Evolutionary conservation across 2,797 vertebrate genomes (phyloP), one percentile per base, ranked within the genome.

Genomic region (Threskiornis aethiopicus): DNA sequence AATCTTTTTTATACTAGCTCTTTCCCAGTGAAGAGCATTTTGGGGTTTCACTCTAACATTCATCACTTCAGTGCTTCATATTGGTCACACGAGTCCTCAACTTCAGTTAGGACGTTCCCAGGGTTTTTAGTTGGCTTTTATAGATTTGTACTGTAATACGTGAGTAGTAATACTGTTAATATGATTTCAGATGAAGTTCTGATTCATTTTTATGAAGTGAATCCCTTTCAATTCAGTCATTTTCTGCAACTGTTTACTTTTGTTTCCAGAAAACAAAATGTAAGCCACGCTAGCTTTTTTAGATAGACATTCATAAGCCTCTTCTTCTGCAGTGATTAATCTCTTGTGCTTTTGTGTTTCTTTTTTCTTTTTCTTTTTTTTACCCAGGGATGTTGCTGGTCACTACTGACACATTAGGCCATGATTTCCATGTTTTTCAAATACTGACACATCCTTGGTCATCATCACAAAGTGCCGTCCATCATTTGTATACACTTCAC

Each of bases 341-440:
- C 95, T 97, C 90, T 97, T 83, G 47, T 69, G 41, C 85, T 93
- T 86, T 94, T 91, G 55, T 95, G 59, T 95, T 92, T 93, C 72
- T 92, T 71, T 67, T 73, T 67, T 49, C 11, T 71, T 47, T 81
- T 41, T 17, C 5, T 51, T 13, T 44, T 37, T 75, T 85, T 93
- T 76, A 87, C 98, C 41, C 87, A 99, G 99, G 99, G 93, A 99
- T 99, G 99, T 98, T 99, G 97, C 98, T 99, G 96, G 99, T 99
- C 94, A 99, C 99, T 24, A 99, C 99, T 18, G 99, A 99, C 96
- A 99, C 99, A 0, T 97, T 99, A 96, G 99, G 99, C 95, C 99
- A 99, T 6, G 99, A 99, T 97, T 99, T 99, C 91, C 99, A 99
- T 71, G 99, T 99, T 93, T 99, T 99, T 97, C 99, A 99, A 98